Conservation (phyloP, 2,797 vertebrate species). For the Gallinago solitaria region DNA sequence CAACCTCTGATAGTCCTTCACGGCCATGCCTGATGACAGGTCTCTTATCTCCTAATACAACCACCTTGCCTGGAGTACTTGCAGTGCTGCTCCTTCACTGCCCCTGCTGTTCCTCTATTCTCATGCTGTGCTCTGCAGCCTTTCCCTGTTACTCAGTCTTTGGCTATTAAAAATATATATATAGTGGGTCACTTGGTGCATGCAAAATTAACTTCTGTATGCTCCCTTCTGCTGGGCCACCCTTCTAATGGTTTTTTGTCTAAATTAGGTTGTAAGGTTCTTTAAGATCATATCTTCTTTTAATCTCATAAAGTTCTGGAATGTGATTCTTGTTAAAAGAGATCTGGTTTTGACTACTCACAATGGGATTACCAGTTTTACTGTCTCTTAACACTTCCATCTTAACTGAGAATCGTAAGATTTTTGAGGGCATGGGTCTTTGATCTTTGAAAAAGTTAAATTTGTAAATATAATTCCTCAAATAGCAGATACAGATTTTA, state of each 20-base stretch:
- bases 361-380: constrained; percentile 41
- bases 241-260: background rate
- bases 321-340: background rate
- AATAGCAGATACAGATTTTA: constrained; percentile 47
- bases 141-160: background rate
- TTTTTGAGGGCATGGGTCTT: constrained; percentile 32
- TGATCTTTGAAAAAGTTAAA: constrained; percentile 41
- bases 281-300: background rate
- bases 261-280: background rate
- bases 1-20: background rate
- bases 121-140: background rate
- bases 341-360: background rate
- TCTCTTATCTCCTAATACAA: background rate
- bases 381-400: constrained; percentile 53
- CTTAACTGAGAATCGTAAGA: constrained; percentile 36
- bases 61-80: background rate
- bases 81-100: background rate
- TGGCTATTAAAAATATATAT: background rate
- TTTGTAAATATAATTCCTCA: constrained; percentile 61
- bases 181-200: background rate
- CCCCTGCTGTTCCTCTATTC: background rate
- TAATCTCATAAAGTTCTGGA: background rate
- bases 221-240: background rate
- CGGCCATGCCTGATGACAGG: background rate
- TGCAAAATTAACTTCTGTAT: background rate